Percentiles rank a stretch among this genome's conserved stretches.
These are phyloP conservation scores for Netta rufina DNA, from an alignment of 2,797 vertebrate genomes.

Conservation along the genomic window DNA sequence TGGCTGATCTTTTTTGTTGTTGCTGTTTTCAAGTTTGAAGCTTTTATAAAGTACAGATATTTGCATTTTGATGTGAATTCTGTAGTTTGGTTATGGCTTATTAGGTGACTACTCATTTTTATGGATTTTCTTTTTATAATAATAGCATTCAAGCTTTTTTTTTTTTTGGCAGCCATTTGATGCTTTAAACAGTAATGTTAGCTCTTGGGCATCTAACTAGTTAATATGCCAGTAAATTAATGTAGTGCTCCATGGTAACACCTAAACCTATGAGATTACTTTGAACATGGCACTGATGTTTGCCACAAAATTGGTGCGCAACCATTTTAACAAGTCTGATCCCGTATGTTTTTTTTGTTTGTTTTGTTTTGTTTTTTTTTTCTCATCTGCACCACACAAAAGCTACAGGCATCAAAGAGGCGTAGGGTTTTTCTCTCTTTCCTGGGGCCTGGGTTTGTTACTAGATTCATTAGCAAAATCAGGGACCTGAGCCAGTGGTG, in stretches of 20 bases:
- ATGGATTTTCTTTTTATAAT: neutral
- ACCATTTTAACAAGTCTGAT: neutral
- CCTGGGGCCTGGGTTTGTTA: neutral
- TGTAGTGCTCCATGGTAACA: neutral
- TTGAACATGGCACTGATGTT: neutral
- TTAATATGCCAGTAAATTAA: neutral
- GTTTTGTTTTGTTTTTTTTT: neutral
- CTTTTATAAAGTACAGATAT: neutral
- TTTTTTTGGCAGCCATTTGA: neutral
- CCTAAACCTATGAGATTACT: neutral
- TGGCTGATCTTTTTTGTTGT: neutral
- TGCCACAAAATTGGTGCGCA: neutral
- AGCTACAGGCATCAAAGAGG: neutral
- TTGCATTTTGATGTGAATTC: neutral
- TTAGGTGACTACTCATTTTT: neutral
- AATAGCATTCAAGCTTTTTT: neutral
- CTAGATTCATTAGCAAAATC: accelerated
- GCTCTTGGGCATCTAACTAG: neutral
- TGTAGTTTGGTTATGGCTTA: neutral
- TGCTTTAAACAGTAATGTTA: neutral
- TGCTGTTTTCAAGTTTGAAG: neutral
- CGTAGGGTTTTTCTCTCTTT: neutral
- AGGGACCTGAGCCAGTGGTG: neutral
- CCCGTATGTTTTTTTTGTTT: neutral
- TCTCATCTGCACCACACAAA: neutral